Conservation (phyloP, 1,140 invertebrate genomes). For the Drosophila leontia region DNA sequence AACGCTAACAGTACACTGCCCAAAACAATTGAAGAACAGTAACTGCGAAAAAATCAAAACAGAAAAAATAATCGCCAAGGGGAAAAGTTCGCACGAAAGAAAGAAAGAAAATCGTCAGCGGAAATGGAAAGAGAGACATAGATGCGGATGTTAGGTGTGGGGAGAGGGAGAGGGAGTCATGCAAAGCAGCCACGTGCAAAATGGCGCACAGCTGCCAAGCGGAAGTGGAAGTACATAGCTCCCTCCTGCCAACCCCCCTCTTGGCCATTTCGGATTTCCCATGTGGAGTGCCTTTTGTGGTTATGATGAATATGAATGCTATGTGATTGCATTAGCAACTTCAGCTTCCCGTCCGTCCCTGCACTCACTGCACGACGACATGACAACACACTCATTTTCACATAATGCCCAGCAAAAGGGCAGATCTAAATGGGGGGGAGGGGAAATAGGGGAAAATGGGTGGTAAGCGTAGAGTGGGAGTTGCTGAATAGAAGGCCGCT, state of each 20-base stretch:
- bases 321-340: slow-evolving; percentile 83
- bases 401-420: slow-evolving; percentile 42
- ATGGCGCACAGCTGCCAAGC: slow-evolving; percentile 51
- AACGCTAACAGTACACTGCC: neutral
- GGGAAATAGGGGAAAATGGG: neutral
- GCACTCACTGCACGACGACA: slow-evolving; percentile 37
- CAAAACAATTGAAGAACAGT: slow-evolving; percentile 31
- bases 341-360: slow-evolving; percentile 41
- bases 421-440: neutral
- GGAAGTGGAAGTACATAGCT: slow-evolving; percentile 34
- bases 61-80: slow-evolving; percentile 10
- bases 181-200: slow-evolving; percentile 59
- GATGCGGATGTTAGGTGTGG: neutral
- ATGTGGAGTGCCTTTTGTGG: slow-evolving; percentile 76
- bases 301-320: slow-evolving; percentile 83
- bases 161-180: slow-evolving; percentile 4
- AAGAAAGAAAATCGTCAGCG: slow-evolving; percentile 21
- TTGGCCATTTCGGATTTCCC: slow-evolving; percentile 32
- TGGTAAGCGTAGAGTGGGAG: neutral
- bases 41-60: slow-evolving; percentile 8
- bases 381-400: slow-evolving; percentile 70
- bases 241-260: neutral
- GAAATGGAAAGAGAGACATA: slow-evolving; percentile 22
- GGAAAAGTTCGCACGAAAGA: slow-evolving; percentile 12
- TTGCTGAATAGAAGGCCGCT: slow-evolving; percentile 30